These are phyloP conservation scores for Cephalophus harveyi DNA, from an alignment of 2,113 vertebrate genomes.

Conservation along the genomic window DNA sequence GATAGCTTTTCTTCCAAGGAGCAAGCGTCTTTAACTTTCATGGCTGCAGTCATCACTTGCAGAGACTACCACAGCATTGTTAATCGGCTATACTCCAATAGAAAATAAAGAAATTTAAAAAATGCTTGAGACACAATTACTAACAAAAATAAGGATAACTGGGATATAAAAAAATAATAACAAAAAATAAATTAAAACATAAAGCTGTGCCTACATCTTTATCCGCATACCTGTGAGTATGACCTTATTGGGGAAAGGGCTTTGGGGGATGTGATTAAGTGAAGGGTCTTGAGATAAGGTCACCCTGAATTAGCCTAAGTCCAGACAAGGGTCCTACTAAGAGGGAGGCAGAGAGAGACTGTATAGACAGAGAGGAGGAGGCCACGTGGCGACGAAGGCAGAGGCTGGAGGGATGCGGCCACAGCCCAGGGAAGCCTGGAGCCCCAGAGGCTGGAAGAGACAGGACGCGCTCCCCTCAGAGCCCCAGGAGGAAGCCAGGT, in stretches of 20 bases:
- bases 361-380: too few relatives aligned
- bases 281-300: neutral
- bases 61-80: neutral
- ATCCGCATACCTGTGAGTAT: too few relatives aligned
- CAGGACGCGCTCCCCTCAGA: neutral
- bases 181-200: neutral
- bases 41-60: neutral
- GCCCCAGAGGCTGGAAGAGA: neutral
- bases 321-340: neutral
- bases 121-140: neutral
- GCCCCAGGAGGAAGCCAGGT: neutral
- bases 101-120: neutral
- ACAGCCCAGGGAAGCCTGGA: neutral
- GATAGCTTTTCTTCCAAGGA: neutral
- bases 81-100: neutral
- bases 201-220: rapidly evolving
- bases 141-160: neutral
- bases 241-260: neutral
- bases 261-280: neutral
- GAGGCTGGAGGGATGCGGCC: rapidly evolving
- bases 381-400: rapidly evolving
- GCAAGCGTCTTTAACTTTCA: neutral
- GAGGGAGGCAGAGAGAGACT: neutral
- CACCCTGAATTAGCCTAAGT: neutral
- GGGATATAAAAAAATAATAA: neutral